Percentiles rank a stretch among this genome's conserved stretches.
These are phyloP conservation scores for Microcebus murinus DNA, from an alignment of 2,113 vertebrate genomes.

Conservation along the genomic window DNA sequence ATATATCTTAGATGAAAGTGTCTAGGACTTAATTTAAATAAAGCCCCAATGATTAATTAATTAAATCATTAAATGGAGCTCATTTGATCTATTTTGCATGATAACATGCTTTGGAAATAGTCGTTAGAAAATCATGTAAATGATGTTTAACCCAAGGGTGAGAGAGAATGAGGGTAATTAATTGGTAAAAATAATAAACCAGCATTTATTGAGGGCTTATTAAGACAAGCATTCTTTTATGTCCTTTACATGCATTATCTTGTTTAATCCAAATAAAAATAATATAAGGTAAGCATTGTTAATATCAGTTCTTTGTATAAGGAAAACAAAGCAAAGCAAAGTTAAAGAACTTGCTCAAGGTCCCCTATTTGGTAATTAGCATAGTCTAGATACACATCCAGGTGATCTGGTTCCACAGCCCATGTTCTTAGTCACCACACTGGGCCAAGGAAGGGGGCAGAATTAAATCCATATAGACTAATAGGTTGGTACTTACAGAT, in stretches of 20 bases:
- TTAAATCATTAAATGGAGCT: conserved; percentile 63
- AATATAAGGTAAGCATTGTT: not conserved
- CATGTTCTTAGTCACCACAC: not conserved
- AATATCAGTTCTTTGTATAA: not conserved
- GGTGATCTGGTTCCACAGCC: not conserved
- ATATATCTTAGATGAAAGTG: conserved; percentile 64
- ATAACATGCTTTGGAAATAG: conserved; percentile 66
- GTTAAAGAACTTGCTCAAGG: not conserved
- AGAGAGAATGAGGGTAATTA: conserved; percentile 55
- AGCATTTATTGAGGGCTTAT: conserved; percentile 51
- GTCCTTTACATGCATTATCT: not conserved
- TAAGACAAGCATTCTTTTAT: not conserved
- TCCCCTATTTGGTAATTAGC: not conserved
- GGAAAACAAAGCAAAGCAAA: conserved; percentile 3
- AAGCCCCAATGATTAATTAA: conserved; percentile 74
- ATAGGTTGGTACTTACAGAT: not conserved
- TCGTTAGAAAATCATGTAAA: conserved; percentile 72
- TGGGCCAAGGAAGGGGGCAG: not conserved
- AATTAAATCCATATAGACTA: not conserved
- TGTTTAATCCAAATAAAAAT: conserved; percentile 34
- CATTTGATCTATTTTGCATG: conserved; percentile 74
- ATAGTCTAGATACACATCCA: not conserved
- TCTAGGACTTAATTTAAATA: conserved; percentile 71
- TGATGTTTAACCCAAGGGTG: conserved; percentile 60
- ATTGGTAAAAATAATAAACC: conserved; percentile 50